Base-by-base conservation (phyloP, 2,888 invertebrate genomes). In the Latheticus oryzae region DNA sequence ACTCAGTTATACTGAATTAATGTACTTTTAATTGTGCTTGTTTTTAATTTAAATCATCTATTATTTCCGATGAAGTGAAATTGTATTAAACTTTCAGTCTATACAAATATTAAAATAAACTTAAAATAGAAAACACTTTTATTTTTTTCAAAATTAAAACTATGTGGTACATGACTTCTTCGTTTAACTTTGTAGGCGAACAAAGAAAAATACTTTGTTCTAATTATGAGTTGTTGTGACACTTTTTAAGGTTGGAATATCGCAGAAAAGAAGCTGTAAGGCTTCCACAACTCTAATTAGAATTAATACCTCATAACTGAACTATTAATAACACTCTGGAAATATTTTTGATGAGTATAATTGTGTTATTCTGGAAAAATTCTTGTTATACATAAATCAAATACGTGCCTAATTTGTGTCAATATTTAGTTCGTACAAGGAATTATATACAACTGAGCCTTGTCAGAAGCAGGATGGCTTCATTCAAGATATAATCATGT, bases 191-290 rank as follows among this genome's bases (percentile, higher is more conserved):
- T 26, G 38, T 50, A 28, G 38, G 35, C 24, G 40, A 38, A 47
- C 47, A 47, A 53, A 48, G 48, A 28, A 53, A 58, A 58, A 26
- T 48, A 47, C 43, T 58, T 35, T 33, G 42, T 54, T 54, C 40
- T 58, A 58, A 58, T 58, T 58, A 53, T 48, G 51, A 57, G 37
- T 45, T 38, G 51, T 19, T 58, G 48, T 47, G 58, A 48, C 58
- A 53, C 45, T 35, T 58, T 58, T 53, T 42, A 53, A 38, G 42
- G 47, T 24, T 45, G 45, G n/a, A 37, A 32, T 32, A 26, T 47
- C 47, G 33, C 9, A 13, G 51, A 37, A 45, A 58, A 58, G 45
- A 52, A 28, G 40, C 24, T 40, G 38, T 37, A 45, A n/a, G 45
- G 53, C 58, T 58, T 52, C 52, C 38, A 58, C 38, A 58, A 32